phyloP scores from a whole-genome alignment of 2,113 vertebrate genomes.

The Gnathonemus echidnorhynchus region DNA sequence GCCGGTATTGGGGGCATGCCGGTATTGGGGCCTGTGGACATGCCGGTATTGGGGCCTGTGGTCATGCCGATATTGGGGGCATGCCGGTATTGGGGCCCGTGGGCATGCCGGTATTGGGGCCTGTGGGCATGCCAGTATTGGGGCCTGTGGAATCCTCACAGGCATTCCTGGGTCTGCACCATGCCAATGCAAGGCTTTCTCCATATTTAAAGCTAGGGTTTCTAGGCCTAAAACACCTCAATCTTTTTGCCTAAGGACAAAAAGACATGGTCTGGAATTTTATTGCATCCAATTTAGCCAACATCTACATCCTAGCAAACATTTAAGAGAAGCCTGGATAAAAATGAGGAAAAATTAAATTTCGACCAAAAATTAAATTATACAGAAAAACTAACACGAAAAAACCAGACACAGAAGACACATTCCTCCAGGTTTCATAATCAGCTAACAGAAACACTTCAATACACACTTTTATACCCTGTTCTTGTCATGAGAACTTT shows the following conservation, averaged over 20 bases:
- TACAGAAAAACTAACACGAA: neutral
- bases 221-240: neutral
- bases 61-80: too few species aligned
- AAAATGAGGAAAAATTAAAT: neutral
- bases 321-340: neutral
- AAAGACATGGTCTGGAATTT: neutral
- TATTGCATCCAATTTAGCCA: neutral
- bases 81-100: too few species aligned
- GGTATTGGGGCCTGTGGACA: too few species aligned
- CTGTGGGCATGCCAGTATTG: too few species aligned
- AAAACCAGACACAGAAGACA: neutral
- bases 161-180: neutral
- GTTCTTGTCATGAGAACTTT: neutral
- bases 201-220: neutral
- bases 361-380: neutral
- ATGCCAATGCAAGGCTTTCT: neutral
- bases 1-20: too few species aligned
- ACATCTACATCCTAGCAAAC: neutral
- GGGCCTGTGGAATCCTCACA: neutral
- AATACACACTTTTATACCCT: neutral
- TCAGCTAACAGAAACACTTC: neutral
- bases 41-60: too few species aligned
- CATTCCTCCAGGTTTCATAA: neutral
- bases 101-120: too few species aligned
- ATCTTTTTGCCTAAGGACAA: neutral